Conservation (phyloP, 2,797 vertebrate species). For the Fistularia commersonii region DNA sequence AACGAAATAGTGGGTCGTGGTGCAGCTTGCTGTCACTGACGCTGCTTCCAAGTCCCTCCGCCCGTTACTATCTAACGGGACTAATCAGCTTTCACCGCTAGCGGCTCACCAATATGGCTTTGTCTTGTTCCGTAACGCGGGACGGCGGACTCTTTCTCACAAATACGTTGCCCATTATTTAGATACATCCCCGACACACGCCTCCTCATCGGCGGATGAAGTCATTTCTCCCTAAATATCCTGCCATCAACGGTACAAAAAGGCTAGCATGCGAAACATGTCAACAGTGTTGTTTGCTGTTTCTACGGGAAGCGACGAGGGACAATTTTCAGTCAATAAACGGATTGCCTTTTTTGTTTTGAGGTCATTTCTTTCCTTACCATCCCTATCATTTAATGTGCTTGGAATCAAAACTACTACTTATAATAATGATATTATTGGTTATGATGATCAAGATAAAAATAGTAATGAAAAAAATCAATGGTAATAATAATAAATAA, state of each 20-base stretch:
- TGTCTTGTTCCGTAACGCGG: slow-evolving; percentile 90
- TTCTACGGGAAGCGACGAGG: slow-evolving; percentile 46
- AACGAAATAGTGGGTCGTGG: too few relatives aligned
- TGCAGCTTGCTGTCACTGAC: not conserved
- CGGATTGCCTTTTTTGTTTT: too few relatives aligned
- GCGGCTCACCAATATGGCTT: slow-evolving; percentile 83
- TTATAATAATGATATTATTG: too few relatives aligned
- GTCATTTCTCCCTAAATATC: slow-evolving; percentile 9
- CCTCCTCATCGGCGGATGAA: slow-evolving; percentile 23
- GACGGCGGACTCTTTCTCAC: slow-evolving; percentile 82
- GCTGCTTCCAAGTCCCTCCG: too few relatives aligned
- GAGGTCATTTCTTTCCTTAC: too few relatives aligned
- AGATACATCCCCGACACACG: slow-evolving; percentile 69
- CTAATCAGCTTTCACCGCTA: slow-evolving; percentile 29
- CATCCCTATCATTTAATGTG: too few relatives aligned
- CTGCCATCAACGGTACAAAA: slow-evolving; percentile 15
- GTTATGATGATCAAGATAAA: too few relatives aligned
- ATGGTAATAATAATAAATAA: too few relatives aligned
- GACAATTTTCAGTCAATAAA: slow-evolving; percentile 8
- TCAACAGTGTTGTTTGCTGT: slow-evolving; percentile 10
- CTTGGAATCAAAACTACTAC: too few relatives aligned
- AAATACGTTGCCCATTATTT: slow-evolving; percentile 88
- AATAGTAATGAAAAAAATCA: too few relatives aligned
- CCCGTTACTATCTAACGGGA: slow-evolving; percentile 7
- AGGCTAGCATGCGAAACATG: slow-evolving; percentile 39